These are phyloP conservation scores for Perizoma affinitatum DNA, from an alignment of 2,888 invertebrate species.

Conservation along the genomic window DNA sequence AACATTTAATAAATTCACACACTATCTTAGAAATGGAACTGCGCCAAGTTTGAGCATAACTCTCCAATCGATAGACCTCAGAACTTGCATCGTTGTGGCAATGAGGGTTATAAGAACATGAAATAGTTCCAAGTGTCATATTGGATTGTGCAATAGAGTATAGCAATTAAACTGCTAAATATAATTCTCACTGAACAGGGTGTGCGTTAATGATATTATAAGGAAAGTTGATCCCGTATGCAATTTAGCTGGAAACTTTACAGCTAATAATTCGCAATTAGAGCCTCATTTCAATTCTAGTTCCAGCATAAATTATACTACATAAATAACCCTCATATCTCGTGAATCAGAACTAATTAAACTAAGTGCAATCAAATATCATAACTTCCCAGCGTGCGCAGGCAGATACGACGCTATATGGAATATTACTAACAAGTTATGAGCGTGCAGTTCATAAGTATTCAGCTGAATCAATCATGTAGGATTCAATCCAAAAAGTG, in stretches of 20 bases:
- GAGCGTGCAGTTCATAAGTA: conserved; percentile 19
- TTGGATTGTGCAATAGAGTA: conserved; percentile 3
- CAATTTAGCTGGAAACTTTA: conserved; percentile 6
- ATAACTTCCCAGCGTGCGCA: conserved; percentile 35
- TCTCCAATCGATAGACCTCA: conserved; percentile 34
- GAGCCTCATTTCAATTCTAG: conserved; percentile 13
- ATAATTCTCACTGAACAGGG: conserved; percentile 1
- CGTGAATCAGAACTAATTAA: conserved; percentile 42
- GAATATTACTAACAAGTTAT: conserved; percentile 39
- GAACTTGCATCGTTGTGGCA: background rate
- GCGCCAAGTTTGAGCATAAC: conserved; percentile 34
- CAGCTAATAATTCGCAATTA: conserved; percentile 9
- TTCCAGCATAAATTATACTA: conserved; percentile 19
- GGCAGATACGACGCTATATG: conserved; percentile 21
- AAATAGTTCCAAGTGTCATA: background rate
- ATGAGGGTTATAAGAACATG: too few relatives aligned
- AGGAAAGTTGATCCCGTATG: conserved; percentile 11
- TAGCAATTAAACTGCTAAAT: conserved; percentile 13
- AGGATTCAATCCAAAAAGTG: too few relatives aligned
- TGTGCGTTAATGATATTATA: conserved; percentile 1
- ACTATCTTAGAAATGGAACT: conserved; percentile 34
- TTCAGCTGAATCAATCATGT: conserved; percentile 8
- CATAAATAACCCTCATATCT: conserved; percentile 29
- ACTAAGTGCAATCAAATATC: conserved; percentile 47
- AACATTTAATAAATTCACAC: conserved; percentile 38